phyloP scores from a whole-genome alignment of 2,113 vertebrate genomes.

The Myotis yumanensis region DNA sequence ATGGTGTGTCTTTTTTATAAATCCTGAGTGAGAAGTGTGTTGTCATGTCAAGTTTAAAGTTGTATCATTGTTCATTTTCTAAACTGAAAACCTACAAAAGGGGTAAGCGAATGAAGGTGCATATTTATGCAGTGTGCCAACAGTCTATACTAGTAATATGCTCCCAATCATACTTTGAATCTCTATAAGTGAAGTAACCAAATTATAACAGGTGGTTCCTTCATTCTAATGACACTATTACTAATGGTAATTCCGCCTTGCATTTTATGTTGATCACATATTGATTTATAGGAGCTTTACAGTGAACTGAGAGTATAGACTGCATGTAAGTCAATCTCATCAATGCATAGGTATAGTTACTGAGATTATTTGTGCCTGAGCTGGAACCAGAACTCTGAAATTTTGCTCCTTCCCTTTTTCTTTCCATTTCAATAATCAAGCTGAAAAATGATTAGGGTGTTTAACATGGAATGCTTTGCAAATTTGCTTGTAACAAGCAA shows the following conservation, averaged over 20 bases:
- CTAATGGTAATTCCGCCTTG: slow-evolving; percentile 11
- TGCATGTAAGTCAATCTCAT: neutral
- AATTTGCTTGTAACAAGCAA: neutral
- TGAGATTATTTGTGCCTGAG: neutral
- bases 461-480: neutral
- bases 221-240: slow-evolving; percentile 4
- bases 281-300: neutral
- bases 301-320: neutral
- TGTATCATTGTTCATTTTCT: neutral
- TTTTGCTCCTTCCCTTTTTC: neutral
- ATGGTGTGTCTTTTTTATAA: neutral
- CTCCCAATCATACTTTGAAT: neutral
- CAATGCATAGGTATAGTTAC: neutral
- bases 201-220: neutral
- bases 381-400: neutral
- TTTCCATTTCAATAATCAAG: neutral
- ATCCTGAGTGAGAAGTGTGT: neutral
- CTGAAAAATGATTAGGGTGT: neutral
- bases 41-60: neutral
- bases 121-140: neutral
- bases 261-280: neutral
- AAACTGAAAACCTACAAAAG: neutral
- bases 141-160: neutral
- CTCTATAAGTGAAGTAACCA: neutral
- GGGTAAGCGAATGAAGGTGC: neutral